A percentile compares a stretch with the other conserved stretches of the same genome.
These are phyloP conservation scores for Polyploca ridens DNA, from an alignment of 2,888 invertebrate genomes.

Conservation along the genomic window DNA sequence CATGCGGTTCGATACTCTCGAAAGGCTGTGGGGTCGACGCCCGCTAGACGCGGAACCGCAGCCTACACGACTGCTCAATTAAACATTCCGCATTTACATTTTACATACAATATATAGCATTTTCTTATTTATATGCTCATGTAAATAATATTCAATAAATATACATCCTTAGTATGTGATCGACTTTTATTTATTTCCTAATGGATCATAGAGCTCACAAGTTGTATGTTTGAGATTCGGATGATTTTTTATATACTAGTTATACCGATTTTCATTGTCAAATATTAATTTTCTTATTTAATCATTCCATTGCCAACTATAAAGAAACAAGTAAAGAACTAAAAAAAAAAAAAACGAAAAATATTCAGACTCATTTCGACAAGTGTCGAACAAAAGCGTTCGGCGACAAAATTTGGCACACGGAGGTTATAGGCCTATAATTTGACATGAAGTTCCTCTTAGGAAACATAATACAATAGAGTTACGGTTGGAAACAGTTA, in stretches of 20 bases:
- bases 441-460: slow-evolving; percentile 8
- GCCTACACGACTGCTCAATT: slow-evolving; percentile 79
- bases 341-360: not conserved
- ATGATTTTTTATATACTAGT: too few species aligned
- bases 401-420: slow-evolving; percentile 5
- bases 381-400: not conserved
- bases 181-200: not conserved
- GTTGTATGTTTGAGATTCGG: too few species aligned
- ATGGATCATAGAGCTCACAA: not conserved
- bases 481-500: slow-evolving; percentile 13
- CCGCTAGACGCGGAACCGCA: slow-evolving; percentile 81
- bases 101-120: slow-evolving; percentile 42
- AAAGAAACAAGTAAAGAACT: not conserved
- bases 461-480: slow-evolving; percentile 11
- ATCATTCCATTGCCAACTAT: too few species aligned
- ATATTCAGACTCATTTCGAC: not conserved
- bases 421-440: slow-evolving; percentile 7
- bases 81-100: slow-evolving; percentile 73
- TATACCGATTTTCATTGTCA: too few species aligned
- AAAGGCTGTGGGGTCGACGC: slow-evolving; percentile 77
- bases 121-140: slow-evolving; percentile 30
- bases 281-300: too few species aligned
- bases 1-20: slow-evolving; percentile 74
- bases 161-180: not conserved
- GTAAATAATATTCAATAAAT: slow-evolving; percentile 1